These are phyloP conservation scores for Scrobipalpa atriplicella DNA, from an alignment of 2,888 invertebrate species.

Conservation along the genomic window DNA sequence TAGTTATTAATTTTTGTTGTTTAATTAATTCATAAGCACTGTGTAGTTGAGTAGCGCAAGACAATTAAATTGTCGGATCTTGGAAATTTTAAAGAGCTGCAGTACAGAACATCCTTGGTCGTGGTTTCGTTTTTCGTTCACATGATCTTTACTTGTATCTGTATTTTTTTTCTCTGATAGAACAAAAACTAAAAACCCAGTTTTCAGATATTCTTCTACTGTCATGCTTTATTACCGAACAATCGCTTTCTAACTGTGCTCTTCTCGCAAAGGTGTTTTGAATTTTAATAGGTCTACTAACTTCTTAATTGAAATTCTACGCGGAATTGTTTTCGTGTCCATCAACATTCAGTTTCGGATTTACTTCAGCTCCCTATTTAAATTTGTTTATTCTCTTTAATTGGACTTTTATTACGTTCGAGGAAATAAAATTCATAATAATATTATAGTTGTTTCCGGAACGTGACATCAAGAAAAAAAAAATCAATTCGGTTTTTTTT, in stretches of 20 bases:
- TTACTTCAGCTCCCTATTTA: constrained; percentile 50
- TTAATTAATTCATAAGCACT: too few species aligned
- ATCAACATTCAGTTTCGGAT: constrained; percentile 60
- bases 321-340: constrained; percentile 56
- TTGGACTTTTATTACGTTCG: constrained; percentile 33
- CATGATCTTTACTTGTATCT: too few species aligned
- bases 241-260: constrained; percentile 55
- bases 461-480: background rate
- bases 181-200: too few species aligned
- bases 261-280: constrained; percentile 52
- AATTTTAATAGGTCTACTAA: constrained; percentile 63
- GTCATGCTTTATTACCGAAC: constrained; percentile 47
- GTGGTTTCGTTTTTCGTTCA: too few species aligned
- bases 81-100: too few species aligned
- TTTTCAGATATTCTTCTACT: background rate
- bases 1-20: too few species aligned
- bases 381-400: constrained; percentile 48
- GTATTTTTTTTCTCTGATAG: too few species aligned
- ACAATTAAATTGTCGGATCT: too few species aligned
- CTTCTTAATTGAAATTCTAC: constrained; percentile 68
- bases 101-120: too few species aligned
- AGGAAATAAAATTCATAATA: constrained; percentile 17
- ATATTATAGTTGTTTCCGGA: background rate
- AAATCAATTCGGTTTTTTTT: too few species aligned
- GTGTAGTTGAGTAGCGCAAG: too few species aligned